Conservation (phyloP, 2,888 invertebrate species). For the Linnaemya vulpina region DNA sequence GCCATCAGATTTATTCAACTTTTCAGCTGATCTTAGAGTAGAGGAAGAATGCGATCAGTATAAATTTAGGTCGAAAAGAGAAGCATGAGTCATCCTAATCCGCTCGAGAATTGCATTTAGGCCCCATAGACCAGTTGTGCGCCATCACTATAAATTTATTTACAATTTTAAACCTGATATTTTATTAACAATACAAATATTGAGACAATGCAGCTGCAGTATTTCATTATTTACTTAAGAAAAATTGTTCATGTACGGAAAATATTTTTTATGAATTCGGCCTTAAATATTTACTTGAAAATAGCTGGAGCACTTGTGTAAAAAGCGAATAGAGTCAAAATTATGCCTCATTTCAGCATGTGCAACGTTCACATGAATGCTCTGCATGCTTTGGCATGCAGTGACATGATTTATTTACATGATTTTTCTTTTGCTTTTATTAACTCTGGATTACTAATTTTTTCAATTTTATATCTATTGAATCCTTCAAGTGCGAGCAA, state of each 20-base stretch:
- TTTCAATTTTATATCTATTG: not conserved
- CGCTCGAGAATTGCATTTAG: no score
- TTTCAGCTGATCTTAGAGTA: no score
- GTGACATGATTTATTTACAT: not conserved
- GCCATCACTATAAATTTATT: no score
- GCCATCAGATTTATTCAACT: no score
- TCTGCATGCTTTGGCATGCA: slow-evolving; percentile 30
- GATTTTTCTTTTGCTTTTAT: not conserved
- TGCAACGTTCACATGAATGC: slow-evolving; percentile 11
- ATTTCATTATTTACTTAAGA: slow-evolving; percentile 42
- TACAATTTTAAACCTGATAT: no score
- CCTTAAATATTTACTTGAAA: slow-evolving; percentile 39
- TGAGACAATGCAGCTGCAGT: not conserved
- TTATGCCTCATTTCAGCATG: not conserved
- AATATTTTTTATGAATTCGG: no score
- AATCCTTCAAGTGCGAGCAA: no score
- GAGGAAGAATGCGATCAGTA: no score
- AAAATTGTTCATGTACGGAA: no score
- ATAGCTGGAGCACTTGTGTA: not conserved
- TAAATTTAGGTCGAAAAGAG: no score
- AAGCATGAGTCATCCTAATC: no score
- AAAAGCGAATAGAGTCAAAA: slow-evolving; percentile 14
- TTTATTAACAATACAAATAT: not conserved
- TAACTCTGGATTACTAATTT: slow-evolving; percentile 2
- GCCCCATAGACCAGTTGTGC: no score